Percentiles rank a stretch among this genome's conserved stretches.
phyloP scores from a whole-genome alignment of 2,113 vertebrate genomes.

The Cheilinus undulatus region DNA sequence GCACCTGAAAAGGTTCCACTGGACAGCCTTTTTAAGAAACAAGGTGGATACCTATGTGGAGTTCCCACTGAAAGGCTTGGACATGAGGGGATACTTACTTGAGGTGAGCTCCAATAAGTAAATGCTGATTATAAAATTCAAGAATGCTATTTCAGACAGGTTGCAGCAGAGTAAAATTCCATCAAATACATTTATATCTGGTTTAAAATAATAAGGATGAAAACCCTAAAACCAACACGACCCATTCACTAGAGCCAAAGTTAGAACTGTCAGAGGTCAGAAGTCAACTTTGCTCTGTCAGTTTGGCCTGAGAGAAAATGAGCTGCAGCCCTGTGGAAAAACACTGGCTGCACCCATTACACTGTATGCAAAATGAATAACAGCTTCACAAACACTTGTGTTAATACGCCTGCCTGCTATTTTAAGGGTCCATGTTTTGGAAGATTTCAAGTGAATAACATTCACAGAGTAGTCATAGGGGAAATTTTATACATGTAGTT shows the following conservation, averaged over 20 bases:
- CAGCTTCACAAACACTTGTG: background rate
- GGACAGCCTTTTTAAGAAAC: conserved; percentile 98
- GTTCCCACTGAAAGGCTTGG: conserved; percentile 92
- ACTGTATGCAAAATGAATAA: background rate
- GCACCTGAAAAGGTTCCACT: conserved; percentile 98
- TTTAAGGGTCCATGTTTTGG: background rate
- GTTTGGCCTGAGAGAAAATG: background rate
- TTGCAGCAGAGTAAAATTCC: too few relatives aligned
- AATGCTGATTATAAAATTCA: background rate
- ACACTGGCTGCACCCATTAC: background rate
- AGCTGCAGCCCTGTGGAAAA: background rate
- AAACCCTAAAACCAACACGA: too few relatives aligned
- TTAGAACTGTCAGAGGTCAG: background rate
- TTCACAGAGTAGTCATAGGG: background rate
- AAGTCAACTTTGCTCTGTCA: background rate
- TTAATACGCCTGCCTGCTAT: background rate
- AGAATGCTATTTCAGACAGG: background rate
- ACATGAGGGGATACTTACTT: conserved; percentile 95
- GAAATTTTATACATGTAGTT: background rate
- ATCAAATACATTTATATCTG: too few relatives aligned
- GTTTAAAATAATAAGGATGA: background rate
- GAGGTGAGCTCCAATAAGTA: conserved; percentile 84
- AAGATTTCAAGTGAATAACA: conserved; percentile 2
- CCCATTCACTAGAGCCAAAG: too few relatives aligned
- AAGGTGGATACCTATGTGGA: conserved; percentile 98